Percentiles rank a stretch among this genome's conserved stretches.
phyloP scores from a whole-genome alignment of 1,140 invertebrate genomes.

The Lordiphosa mommai region DNA sequence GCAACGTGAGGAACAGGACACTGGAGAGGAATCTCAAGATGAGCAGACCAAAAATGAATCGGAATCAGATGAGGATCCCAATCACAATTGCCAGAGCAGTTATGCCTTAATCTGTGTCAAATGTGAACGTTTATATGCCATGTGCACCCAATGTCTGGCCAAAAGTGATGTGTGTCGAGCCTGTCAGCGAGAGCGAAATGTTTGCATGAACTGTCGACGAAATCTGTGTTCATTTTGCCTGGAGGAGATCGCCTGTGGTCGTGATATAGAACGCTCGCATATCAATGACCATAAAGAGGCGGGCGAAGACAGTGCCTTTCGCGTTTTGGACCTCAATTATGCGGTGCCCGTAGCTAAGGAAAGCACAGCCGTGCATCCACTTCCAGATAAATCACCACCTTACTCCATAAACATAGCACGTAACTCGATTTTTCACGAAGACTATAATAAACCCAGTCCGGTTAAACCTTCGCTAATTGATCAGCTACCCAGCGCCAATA shows the following conservation, averaged over 20 bases:
- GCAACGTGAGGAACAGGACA: constrained; percentile 8
- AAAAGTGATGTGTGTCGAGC: constrained; percentile 62
- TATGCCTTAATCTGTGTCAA: constrained; percentile 66
- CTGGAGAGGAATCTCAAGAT: neutral
- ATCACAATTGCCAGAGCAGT: constrained; percentile 47
- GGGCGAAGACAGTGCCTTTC: constrained; percentile 41
- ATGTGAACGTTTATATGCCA: constrained; percentile 64
- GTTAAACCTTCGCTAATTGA: constrained; percentile 47
- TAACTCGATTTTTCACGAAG: constrained; percentile 62
- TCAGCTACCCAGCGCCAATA: constrained; percentile 52
- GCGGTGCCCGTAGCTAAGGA: constrained; percentile 27
- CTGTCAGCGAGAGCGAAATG: constrained; percentile 67
- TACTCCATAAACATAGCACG: constrained; percentile 65
- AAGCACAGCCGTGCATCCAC: constrained; percentile 4
- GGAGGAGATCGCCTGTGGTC: constrained; percentile 64
- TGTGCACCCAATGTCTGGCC: constrained; percentile 57
- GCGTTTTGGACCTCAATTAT: constrained; percentile 62
- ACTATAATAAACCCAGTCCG: constrained; percentile 43
- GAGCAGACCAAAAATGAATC: neutral
- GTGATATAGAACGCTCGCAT: constrained; percentile 53
- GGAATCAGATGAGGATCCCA: constrained; percentile 7
- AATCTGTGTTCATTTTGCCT: constrained; percentile 70
- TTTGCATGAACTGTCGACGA: constrained; percentile 67
- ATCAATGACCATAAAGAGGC: constrained; percentile 40
- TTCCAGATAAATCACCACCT: constrained; percentile 33